These are phyloP conservation scores for Anoplolepis gracilipes DNA, from an alignment of 1,140 invertebrate genomes.

Conservation along the genomic window DNA sequence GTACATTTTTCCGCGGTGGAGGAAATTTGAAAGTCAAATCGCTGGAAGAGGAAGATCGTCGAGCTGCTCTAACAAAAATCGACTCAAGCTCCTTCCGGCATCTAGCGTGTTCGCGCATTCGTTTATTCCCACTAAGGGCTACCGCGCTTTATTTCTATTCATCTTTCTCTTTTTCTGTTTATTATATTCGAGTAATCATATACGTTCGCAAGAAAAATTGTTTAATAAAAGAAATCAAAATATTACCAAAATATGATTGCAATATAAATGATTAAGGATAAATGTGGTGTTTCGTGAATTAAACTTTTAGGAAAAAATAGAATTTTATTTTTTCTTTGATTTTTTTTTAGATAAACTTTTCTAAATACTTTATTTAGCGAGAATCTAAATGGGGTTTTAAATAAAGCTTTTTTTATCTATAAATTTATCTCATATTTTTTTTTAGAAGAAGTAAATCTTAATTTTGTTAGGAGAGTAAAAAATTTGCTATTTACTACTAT, in stretches of 20 bases:
- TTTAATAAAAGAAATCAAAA: neutral
- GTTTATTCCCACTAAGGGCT: slow-evolving; percentile 26
- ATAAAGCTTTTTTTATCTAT: neutral
- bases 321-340: neutral
- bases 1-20: slow-evolving; percentile 56
- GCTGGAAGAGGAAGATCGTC: slow-evolving; percentile 54
- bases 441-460: neutral
- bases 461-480: neutral
- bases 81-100: slow-evolving; percentile 51
- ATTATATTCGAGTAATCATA: slow-evolving; percentile 16
- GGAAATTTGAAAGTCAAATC: slow-evolving; percentile 60
- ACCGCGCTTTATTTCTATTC: neutral
- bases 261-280: neutral
- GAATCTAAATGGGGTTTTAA: slow-evolving; percentile 8
- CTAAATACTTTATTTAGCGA: neutral
- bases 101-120: slow-evolving; percentile 56
- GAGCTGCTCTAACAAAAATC: slow-evolving; percentile 61
- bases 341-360: neutral
- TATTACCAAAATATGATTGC: neutral
- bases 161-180: neutral
- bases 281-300: neutral
- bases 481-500: neutral
- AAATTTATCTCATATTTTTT: slow-evolving; percentile 4
- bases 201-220: neutral
- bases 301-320: neutral